Percentiles rank a stretch among this genome's conserved stretches.
These are phyloP conservation scores for Perca fluviatilis DNA, from an alignment of 2,113 vertebrate species.

Conservation along the genomic window DNA sequence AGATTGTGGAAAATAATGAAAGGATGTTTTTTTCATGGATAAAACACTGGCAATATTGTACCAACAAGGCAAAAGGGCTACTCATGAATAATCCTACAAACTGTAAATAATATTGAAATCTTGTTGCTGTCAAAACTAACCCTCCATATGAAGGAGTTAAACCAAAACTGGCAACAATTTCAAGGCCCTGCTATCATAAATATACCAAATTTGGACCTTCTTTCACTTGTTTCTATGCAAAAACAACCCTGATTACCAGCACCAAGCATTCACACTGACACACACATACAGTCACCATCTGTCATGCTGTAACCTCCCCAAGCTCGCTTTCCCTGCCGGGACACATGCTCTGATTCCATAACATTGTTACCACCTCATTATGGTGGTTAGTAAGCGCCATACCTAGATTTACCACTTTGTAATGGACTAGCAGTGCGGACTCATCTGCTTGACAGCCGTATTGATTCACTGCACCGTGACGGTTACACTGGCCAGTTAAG, in stretches of 20 bases:
- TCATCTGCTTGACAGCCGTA: slow-evolving; percentile 58
- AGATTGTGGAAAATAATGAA: neutral
- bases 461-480: slow-evolving; percentile 65
- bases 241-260: slow-evolving; percentile 57
- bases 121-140: slow-evolving; percentile 5
- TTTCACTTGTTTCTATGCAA: slow-evolving; percentile 58
- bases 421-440: slow-evolving; percentile 47
- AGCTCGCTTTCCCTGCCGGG: slow-evolving; percentile 66
- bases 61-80: neutral
- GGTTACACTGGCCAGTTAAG: slow-evolving; percentile 38
- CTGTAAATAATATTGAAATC: slow-evolving; percentile 18
- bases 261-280: slow-evolving; percentile 66
- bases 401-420: slow-evolving; percentile 62
- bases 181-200: slow-evolving; percentile 10
- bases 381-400: slow-evolving; percentile 51
- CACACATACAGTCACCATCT: slow-evolving; percentile 71
- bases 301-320: slow-evolving; percentile 67
- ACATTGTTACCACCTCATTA: slow-evolving; percentile 81
- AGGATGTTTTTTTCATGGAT: neutral
- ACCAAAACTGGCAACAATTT: slow-evolving; percentile 11
- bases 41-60: neutral
- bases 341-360: slow-evolving; percentile 78
- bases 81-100: neutral
- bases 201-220: slow-evolving; percentile 35
- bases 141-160: slow-evolving; percentile 21